phyloP scores from a whole-genome alignment of 2,888 invertebrate genomes.

The Taenaris catops region DNA sequence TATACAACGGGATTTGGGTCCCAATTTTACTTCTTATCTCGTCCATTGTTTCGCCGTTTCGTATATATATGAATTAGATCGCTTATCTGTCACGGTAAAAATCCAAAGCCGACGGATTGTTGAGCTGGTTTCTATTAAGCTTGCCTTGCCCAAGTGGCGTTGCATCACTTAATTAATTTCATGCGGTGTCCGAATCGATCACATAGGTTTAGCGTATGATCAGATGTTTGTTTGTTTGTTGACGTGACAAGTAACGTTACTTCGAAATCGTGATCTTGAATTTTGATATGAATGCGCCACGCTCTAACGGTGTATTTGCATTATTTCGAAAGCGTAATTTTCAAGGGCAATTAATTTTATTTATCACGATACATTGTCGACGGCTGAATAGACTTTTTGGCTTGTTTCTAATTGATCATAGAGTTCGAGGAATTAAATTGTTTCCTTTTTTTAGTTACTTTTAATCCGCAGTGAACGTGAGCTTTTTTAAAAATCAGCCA shows the following conservation, averaged over 20 bases:
- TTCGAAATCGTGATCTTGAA: constrained; percentile 24
- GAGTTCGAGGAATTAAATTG: constrained; percentile 3
- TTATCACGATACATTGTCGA: constrained; percentile 10
- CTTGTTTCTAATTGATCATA: constrained; percentile 12
- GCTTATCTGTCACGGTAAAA: constrained; percentile 19
- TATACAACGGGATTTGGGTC: constrained; percentile 14
- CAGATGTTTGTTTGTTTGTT: constrained; percentile 45
- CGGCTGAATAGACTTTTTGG: constrained; percentile 5
- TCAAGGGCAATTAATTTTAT: constrained; percentile 8
- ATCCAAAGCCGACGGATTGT: constrained; percentile 23
- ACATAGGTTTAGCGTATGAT: constrained; percentile 50
- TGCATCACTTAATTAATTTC: constrained; percentile 54
- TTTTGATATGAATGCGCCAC: constrained; percentile 17
- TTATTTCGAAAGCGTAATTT: constrained; percentile 14
- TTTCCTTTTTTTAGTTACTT: not conserved
- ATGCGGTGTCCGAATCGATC: constrained; percentile 60
- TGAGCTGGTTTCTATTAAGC: constrained; percentile 22
- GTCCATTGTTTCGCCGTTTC: constrained; percentile 21
- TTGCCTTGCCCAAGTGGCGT: constrained; percentile 30
- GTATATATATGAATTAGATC: constrained; percentile 20
- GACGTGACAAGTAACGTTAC: constrained; percentile 50
- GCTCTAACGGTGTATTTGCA: constrained; percentile 16
- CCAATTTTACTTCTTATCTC: constrained; percentile 18
- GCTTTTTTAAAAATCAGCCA: not conserved
- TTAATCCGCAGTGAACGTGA: constrained; percentile 2